Percentiles rank a stretch among this genome's conserved stretches.
Conservation (phyloP, 2,888 invertebrate species). For the Clistopyga incitator region DNA sequence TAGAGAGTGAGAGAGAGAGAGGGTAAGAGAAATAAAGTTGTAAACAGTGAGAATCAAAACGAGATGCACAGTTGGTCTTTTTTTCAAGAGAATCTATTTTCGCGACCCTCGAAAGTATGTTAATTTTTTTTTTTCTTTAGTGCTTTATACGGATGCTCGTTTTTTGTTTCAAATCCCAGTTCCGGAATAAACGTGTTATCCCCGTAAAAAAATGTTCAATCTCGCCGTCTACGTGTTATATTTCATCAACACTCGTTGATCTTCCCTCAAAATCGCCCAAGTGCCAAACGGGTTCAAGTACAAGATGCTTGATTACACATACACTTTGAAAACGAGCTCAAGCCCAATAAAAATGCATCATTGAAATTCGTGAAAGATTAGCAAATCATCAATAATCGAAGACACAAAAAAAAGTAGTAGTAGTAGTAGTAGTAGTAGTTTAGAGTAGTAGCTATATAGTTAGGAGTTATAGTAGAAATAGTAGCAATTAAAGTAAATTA, state of each 20-base stretch:
- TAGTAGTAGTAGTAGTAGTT: slow-evolving; percentile 70
- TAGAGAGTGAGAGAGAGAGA: slow-evolving; percentile 62
- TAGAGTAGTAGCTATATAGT: slow-evolving; percentile 71
- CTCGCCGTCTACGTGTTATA: slow-evolving; percentile 2
- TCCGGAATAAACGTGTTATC: slow-evolving; percentile 14
- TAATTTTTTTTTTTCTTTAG: slow-evolving; percentile 17
- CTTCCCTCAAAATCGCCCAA: slow-evolving; percentile 38
- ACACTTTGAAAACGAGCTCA: slow-evolving; percentile 66
- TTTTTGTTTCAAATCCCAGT: slow-evolving; percentile 27
- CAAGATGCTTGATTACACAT: slow-evolving; percentile 49
- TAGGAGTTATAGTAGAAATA: slow-evolving; percentile 71
- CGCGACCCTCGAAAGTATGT: background rate
- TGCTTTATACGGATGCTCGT: slow-evolving; percentile 12
- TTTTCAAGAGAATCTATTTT: slow-evolving; percentile 38
- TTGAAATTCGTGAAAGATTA: slow-evolving; percentile 69
- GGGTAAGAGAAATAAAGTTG: slow-evolving; percentile 55
- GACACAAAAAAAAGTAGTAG: slow-evolving; percentile 80
- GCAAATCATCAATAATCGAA: slow-evolving; percentile 79
- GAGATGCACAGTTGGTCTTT: slow-evolving; percentile 46
- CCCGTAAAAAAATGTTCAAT: slow-evolving; percentile 28
- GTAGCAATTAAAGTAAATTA: slow-evolving; percentile 80
- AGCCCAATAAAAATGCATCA: slow-evolving; percentile 66
- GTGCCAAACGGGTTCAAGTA: slow-evolving; percentile 66
- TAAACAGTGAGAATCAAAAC: slow-evolving; percentile 55
- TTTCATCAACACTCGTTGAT: slow-evolving; percentile 26